Evolutionary conservation across 1,140 invertebrate species (phyloP), one percentile per base, ranked within the genome.

Genomic region (Ectropis grisescens): DNA sequence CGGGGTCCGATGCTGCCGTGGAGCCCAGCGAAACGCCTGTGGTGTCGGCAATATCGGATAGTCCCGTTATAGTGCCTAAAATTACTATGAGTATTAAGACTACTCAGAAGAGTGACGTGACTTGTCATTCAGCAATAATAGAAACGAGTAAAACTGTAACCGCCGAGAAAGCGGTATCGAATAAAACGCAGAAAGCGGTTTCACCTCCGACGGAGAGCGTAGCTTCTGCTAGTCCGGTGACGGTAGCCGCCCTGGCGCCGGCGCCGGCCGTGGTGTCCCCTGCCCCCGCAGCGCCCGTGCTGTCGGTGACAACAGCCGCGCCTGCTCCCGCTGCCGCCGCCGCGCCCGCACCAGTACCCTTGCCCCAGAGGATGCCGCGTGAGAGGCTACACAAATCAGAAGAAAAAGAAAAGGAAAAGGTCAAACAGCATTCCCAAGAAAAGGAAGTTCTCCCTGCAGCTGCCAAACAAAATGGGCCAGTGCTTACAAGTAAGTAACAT

Each of bases 61-160:
- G 65, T 66, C 74, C 74, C 50, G 67, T 76, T 49, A 72, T 76
- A 70, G 74, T 79, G 71, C 74, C 74, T 71, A 79, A 79, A 70
- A 56, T 74, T 58, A 51, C 69, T 38, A 43, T 55, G 29, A 65
- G 62, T 45, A 34, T 50, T 47, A 76, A 74, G 44, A 61, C 66
- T 54, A 42, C 56, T 29, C 65, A 68, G 57, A 75, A 72, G 41
- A 65, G 50, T 58, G 72, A 74, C 34, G 45, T 48, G 42, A 55
- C 13, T 41, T 26, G 44, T 37, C 61, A 58, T 37, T 41, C 49
- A 42, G 44, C 66, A 53, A 47, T 62, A 22, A 33, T 69, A 64
- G 74, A 79, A 56, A 47, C 47, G 19, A 71, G 49, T 62, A 71
- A 65, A 44, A 60, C 33, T 53, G 39, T 52, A 40, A 38, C 49